These are phyloP conservation scores for Gryllus bimaculatus DNA, from an alignment of 1,140 invertebrate species.

Conservation along the genomic window DNA sequence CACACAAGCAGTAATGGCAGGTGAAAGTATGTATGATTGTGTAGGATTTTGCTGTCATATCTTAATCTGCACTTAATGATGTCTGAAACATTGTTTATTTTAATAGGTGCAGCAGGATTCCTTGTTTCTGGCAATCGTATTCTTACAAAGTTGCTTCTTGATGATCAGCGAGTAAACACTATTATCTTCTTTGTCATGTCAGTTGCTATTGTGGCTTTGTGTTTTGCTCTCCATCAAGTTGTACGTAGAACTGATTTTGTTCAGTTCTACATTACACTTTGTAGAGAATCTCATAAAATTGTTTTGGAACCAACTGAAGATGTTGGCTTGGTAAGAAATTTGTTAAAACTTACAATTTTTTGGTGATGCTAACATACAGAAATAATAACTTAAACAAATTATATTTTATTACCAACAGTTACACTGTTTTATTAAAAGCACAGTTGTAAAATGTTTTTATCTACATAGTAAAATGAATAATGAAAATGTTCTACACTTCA, in stretches of 20 bases:
- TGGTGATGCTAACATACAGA: too few species aligned
- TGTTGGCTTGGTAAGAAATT: slow-evolving; percentile 54
- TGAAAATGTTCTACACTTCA: too few species aligned
- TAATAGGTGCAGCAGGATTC: slow-evolving; percentile 69
- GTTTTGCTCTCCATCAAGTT: slow-evolving; percentile 64
- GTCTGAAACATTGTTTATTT: background rate
- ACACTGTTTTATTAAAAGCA: too few species aligned
- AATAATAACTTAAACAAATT: too few species aligned
- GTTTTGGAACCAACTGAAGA: slow-evolving; percentile 69
- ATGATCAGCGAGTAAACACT: slow-evolving; percentile 67
- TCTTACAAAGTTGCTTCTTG: slow-evolving; percentile 63
- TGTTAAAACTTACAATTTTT: background rate
- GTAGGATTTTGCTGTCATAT: background rate
- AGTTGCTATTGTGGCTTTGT: slow-evolving; percentile 59
- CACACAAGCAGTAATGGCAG: slow-evolving; percentile 87
- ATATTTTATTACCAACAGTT: too few species aligned
- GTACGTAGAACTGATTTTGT: slow-evolving; percentile 71
- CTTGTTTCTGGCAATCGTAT: slow-evolving; percentile 76
- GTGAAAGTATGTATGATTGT: slow-evolving; percentile 63
- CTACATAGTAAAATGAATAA: too few species aligned
- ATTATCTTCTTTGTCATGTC: slow-evolving; percentile 76
- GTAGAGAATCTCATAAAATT: slow-evolving; percentile 58
- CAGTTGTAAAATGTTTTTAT: too few species aligned
- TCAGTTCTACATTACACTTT: slow-evolving; percentile 68
- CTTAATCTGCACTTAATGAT: background rate